Evolutionary conservation across 2,797 vertebrate species (phyloP).

Genomic region (Sebastiscus tertius): DNA sequence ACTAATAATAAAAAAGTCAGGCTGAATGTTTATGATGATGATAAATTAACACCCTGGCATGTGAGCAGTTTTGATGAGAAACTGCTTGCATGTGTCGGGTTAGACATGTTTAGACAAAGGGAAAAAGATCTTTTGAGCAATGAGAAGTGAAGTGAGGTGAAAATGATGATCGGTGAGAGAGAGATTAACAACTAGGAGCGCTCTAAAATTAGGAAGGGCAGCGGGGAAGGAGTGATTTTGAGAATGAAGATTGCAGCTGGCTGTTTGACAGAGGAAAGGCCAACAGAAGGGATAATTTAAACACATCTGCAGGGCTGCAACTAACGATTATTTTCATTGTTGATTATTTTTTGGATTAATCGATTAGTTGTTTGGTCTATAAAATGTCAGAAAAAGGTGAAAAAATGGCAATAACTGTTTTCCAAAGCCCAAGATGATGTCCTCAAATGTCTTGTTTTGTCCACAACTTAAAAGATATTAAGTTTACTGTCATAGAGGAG

Average conservation of each 20-base stretch:
- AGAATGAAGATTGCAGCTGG: neutral
- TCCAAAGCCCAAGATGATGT: too few species aligned
- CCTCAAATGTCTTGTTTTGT: too few species aligned
- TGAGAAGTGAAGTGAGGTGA: constrained; percentile 39
- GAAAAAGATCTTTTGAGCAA: constrained; percentile 8
- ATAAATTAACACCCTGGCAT: neutral
- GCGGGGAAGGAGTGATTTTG: neutral
- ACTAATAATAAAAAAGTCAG: neutral
- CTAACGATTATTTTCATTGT: too few species aligned
- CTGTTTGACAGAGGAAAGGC: neutral
- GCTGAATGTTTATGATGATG: neutral
- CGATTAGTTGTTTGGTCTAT: too few species aligned
- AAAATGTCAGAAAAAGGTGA: too few species aligned
- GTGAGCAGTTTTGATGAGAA: neutral
- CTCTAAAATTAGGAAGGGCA: neutral
- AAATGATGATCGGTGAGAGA: constrained; percentile 3
- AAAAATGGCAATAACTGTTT: too few species aligned
- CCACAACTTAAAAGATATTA: too few species aligned
- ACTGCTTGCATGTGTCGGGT: neutral
- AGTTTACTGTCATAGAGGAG: too few species aligned
- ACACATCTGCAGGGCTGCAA: neutral
- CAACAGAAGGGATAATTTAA: neutral
- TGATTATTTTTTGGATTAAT: too few species aligned
- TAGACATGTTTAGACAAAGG: neutral
- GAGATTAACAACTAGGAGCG: neutral